Percentiles rank a stretch among this genome's conserved stretches.
phyloP scores from a whole-genome alignment of 2,797 vertebrate genomes.

The Anguilla megastoma region DNA sequence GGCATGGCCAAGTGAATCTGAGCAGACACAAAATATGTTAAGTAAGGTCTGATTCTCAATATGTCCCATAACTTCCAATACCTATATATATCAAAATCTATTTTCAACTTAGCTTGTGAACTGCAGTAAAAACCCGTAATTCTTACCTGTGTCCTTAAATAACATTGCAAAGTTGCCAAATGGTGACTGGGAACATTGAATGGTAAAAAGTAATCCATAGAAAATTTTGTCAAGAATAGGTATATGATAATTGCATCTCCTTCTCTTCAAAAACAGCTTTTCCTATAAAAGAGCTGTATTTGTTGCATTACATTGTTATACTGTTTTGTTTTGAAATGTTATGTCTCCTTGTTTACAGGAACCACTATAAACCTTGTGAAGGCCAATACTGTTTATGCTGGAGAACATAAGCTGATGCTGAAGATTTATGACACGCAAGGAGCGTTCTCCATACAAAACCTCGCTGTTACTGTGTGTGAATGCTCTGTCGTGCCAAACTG shows the following conservation, averaged over 20 bases:
- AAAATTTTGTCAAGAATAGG: background rate
- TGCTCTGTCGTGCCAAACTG: slow-evolving; percentile 56
- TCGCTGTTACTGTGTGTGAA: slow-evolving; percentile 67
- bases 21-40: too few species aligned
- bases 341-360: slow-evolving; percentile 46
- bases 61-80: too few species aligned
- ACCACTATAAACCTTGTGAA: slow-evolving; percentile 58
- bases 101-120: background rate
- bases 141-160: background rate
- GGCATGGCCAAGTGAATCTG: too few species aligned
- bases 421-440: slow-evolving; percentile 66
- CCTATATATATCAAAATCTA: background rate
- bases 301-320: background rate
- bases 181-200: background rate
- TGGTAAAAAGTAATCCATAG: background rate
- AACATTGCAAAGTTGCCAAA: background rate
- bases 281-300: background rate
- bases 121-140: background rate
- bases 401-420: slow-evolving; percentile 54
- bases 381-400: slow-evolving; percentile 46
- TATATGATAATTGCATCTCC: background rate
- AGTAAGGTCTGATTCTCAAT: too few species aligned
- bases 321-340: background rate
- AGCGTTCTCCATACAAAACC: slow-evolving; percentile 43
- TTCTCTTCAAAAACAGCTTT: background rate